These are phyloP conservation scores for Ennomos erosarius DNA, from an alignment of 2,888 invertebrate genomes.

Conservation along the genomic window DNA sequence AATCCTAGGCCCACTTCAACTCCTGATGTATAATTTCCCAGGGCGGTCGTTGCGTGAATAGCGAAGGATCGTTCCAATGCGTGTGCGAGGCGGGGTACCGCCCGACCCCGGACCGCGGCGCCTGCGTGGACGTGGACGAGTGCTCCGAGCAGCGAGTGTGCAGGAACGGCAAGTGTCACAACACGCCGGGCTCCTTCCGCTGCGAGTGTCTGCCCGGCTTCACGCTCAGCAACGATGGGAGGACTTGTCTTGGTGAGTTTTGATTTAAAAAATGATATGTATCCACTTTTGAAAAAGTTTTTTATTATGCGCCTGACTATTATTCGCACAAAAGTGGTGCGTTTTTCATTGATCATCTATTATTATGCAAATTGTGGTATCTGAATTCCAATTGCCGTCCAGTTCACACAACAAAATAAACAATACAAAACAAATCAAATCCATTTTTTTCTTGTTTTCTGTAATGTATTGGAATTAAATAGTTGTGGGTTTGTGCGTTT, in stretches of 20 bases:
- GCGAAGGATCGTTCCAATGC: conserved; percentile 93
- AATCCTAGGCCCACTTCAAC: too few relatives aligned
- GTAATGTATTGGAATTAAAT: not conserved
- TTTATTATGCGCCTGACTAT: too few relatives aligned
- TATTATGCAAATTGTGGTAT: too few relatives aligned
- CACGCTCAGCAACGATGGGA: conserved; percentile 90
- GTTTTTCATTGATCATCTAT: too few relatives aligned
- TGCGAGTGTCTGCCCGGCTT: conserved; percentile 93
- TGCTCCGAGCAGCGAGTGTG: conserved; percentile 91
- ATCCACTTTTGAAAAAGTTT: too few relatives aligned
- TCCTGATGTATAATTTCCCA: conserved; percentile 50
- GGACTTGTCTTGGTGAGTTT: conserved; percentile 89
- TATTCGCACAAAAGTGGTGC: too few relatives aligned
- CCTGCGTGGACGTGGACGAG: conserved; percentile 83
- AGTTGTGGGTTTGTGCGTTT: conserved; percentile 43
- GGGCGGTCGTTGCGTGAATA: conserved; percentile 93
- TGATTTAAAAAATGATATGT: too few relatives aligned
- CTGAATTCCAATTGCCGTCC: too few relatives aligned
- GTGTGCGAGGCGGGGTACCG: conserved; percentile 93
- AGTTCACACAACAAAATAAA: too few relatives aligned
- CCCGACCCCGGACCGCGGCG: conserved; percentile 78
- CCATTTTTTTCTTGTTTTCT: conserved; percentile 33
- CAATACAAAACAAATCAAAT: too few relatives aligned
- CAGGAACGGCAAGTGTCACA: conserved; percentile 91
- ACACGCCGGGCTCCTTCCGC: conserved; percentile 91